Evolutionary conservation across 2,797 vertebrate genomes (phyloP).

Genomic region (Enteromius anoplus): DNA sequence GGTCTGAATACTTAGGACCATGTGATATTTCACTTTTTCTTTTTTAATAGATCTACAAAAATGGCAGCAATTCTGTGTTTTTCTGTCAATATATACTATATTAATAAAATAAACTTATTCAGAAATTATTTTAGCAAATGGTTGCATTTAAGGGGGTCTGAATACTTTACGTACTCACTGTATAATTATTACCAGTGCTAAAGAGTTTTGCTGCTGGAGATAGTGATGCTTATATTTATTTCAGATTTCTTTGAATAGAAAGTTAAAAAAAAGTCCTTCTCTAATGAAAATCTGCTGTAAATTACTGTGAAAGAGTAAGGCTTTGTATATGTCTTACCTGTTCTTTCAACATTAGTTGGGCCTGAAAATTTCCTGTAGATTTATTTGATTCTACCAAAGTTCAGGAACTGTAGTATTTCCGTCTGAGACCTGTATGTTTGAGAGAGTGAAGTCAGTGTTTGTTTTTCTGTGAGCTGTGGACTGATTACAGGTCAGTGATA

Average conservation of each 20-base stretch:
- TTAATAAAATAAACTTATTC: too few species aligned
- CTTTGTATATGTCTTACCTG: neutral
- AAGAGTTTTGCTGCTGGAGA: neutral
- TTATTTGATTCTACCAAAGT: conserved; percentile 5
- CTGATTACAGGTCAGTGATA: conserved; percentile 2
- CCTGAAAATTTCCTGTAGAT: neutral
- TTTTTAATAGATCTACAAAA: too few species aligned
- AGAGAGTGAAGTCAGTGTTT: conserved; percentile 1
- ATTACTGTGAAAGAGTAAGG: conserved; percentile 18
- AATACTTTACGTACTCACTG: too few species aligned
- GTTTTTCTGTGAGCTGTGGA: conserved; percentile 2
- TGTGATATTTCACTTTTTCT: too few species aligned
- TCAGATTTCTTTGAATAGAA: neutral
- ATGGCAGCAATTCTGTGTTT: too few species aligned
- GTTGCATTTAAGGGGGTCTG: too few species aligned
- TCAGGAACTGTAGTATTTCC: conserved; percentile 15
- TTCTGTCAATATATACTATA: too few species aligned
- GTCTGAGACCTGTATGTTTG: conserved; percentile 1
- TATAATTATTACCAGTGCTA: neutral
- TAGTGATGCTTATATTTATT: neutral
- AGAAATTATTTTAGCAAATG: too few species aligned
- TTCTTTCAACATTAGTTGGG: neutral
- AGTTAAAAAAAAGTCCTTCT: neutral
- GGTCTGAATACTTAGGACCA: too few species aligned
- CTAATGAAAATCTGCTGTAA: conserved; percentile 28